Conservation (phyloP, 2,113 vertebrate genomes). For the Tetrax tetrax region DNA sequence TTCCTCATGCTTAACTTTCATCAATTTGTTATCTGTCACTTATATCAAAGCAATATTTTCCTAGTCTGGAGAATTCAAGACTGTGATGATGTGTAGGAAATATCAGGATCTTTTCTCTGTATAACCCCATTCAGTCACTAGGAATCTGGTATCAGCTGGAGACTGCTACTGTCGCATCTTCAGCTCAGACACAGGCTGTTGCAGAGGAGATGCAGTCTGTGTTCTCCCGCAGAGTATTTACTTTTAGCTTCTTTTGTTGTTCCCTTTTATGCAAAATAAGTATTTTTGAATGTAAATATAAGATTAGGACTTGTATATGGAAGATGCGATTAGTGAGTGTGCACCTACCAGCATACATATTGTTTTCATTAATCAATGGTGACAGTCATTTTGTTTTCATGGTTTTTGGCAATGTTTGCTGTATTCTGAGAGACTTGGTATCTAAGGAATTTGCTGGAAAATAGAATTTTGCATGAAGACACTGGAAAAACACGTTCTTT, state of each 20-base stretch:
- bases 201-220: background rate
- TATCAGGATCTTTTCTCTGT: background rate
- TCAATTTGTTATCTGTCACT: constrained; percentile 9
- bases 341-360: background rate
- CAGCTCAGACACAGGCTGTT: constrained; percentile 14
- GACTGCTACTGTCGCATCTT: background rate
- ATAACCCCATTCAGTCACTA: constrained; percentile 61
- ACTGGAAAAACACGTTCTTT: background rate
- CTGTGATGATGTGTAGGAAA: background rate
- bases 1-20: constrained; percentile 17
- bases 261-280: constrained; percentile 34
- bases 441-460: constrained; percentile 16
- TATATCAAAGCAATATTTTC: constrained; percentile 45
- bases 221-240: constrained; percentile 23
- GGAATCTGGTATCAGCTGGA: constrained; percentile 38
- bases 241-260: constrained; percentile 34
- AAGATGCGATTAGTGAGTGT: constrained; percentile 11
- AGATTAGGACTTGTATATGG: constrained; percentile 11
- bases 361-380: constrained; percentile 45
- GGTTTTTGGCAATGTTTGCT: background rate
- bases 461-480: background rate
- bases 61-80: background rate
- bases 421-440: background rate
- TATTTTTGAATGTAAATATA: constrained; percentile 29
- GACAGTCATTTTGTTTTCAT: constrained; percentile 46